phyloP scores from a whole-genome alignment of 2,888 invertebrate genomes.

The Andrena bicolor region DNA sequence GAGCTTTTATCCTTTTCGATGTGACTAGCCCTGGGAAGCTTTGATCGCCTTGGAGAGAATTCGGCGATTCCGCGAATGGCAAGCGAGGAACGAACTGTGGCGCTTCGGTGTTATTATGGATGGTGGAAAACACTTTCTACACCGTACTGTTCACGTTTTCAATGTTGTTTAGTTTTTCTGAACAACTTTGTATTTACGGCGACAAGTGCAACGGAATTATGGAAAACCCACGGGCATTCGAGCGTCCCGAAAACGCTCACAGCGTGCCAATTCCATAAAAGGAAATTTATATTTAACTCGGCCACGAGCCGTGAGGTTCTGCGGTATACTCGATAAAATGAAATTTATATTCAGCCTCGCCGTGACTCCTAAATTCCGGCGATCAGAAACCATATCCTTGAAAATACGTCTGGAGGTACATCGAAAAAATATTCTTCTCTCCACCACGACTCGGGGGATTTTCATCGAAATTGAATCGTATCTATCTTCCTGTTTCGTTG shows the following conservation, averaged over 20 bases:
- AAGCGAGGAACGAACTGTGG: background rate
- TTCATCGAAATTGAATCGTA: background rate
- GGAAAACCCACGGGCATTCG: slow-evolving; percentile 9
- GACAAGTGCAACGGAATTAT: slow-evolving; percentile 28
- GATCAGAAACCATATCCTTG: slow-evolving; percentile 32
- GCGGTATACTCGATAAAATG: slow-evolving; percentile 56
- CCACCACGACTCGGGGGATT: background rate
- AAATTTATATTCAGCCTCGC: slow-evolving; percentile 46
- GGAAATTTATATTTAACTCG: slow-evolving; percentile 57
- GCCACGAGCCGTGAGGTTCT: slow-evolving; percentile 32
- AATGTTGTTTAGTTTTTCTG: background rate
- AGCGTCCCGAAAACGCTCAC: background rate
- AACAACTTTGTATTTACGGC: slow-evolving; percentile 10
- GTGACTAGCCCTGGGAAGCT: background rate
- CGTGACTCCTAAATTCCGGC: slow-evolving; percentile 19
- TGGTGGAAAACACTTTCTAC: too few species aligned
- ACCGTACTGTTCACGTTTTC: background rate
- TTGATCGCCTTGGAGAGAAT: background rate
- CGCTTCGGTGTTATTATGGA: too few species aligned
- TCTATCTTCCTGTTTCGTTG: background rate
- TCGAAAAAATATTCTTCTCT: slow-evolving; percentile 21
- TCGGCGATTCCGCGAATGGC: background rate
- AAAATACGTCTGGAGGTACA: slow-evolving; percentile 23
- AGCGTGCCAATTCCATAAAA: slow-evolving; percentile 55
- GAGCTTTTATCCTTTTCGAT: background rate